Evolutionary conservation across 64 coral and sea anemone species (phyloP).

Genomic region (Montipora sp.): DNA sequence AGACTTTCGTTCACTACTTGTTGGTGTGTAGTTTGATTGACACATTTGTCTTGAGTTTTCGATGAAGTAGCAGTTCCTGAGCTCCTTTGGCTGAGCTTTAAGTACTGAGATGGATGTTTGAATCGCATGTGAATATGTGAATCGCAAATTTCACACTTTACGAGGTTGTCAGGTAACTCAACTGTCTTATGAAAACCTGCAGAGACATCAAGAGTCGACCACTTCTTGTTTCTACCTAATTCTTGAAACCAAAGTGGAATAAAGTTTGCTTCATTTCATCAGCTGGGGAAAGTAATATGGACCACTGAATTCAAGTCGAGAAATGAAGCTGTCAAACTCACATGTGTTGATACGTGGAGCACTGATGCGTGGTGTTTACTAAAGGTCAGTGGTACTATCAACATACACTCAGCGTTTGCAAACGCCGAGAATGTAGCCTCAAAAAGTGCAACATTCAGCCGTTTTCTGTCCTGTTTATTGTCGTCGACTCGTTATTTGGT

Average conservation of each 20-base stretch:
- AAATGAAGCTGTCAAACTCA: constrained; percentile 69
- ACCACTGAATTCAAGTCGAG: constrained; percentile 50
- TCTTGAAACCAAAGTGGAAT: not conserved
- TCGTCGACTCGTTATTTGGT: not conserved
- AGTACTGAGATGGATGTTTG: not conserved
- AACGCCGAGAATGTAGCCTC: not conserved
- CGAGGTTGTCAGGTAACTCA: not conserved
- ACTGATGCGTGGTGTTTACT: constrained; percentile 45
- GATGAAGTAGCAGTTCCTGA: not conserved
- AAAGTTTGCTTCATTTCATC: not conserved
- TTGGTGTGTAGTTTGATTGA: constrained; percentile 39
- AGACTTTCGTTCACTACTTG: constrained; percentile 41
- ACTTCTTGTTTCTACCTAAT: not conserved
- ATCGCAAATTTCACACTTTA: not conserved
- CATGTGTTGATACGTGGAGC: constrained; percentile 37
- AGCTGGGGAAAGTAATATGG: not conserved
- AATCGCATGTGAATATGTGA: not conserved
- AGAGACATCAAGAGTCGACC: not conserved
- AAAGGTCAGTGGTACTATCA: not conserved
- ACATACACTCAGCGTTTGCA: no score
- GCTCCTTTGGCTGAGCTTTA: constrained; percentile 63
- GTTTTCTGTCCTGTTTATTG: not conserved
- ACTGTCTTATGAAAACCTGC: not conserved
- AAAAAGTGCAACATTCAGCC: not conserved
- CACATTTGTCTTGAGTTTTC: constrained; percentile 4